Evolutionary conservation across 2,888 invertebrate species (phyloP).

Genomic region (Amphipyra berbera): DNA sequence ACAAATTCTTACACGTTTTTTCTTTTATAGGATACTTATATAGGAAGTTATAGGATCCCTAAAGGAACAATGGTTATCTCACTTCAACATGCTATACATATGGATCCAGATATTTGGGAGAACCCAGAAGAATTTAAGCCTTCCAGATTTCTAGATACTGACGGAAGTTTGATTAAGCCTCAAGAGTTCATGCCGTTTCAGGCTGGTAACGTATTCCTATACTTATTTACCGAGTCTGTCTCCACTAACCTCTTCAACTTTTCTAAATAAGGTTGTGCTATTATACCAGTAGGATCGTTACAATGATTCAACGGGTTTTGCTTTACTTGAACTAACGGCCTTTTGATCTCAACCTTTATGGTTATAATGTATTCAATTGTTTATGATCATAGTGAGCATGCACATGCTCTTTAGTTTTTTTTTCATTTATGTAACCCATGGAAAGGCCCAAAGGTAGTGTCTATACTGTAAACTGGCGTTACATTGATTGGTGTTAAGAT

Average conservation of each 20-base stretch:
- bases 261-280: conserved; percentile 12
- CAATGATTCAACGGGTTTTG: conserved; percentile 12
- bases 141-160: conserved; percentile 91
- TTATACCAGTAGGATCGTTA: conserved; percentile 9
- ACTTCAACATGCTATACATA: conserved; percentile 95
- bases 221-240: not conserved
- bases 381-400: too few relatives aligned
- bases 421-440: too few relatives aligned
- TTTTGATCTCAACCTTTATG: conserved; percentile 17
- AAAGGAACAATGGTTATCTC: conserved; percentile 94
- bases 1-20: too few relatives aligned
- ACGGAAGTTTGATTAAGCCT: conserved; percentile 91
- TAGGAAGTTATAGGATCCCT: conserved; percentile 92
- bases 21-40: conserved; percentile 84
- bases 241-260: conserved; percentile 13
- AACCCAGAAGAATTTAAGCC: conserved; percentile 92
- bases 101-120: conserved; percentile 92
- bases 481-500: too few relatives aligned
- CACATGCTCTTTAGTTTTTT: too few relatives aligned
- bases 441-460: too few relatives aligned
- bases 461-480: too few relatives aligned
- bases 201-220: conserved; percentile 88
- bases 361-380: conserved; percentile 8
- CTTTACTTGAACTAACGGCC: conserved; percentile 8
- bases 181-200: conserved; percentile 95